Evolutionary conservation across 1,140 invertebrate genomes (phyloP).

Genomic region (Phortica variegata): DNA sequence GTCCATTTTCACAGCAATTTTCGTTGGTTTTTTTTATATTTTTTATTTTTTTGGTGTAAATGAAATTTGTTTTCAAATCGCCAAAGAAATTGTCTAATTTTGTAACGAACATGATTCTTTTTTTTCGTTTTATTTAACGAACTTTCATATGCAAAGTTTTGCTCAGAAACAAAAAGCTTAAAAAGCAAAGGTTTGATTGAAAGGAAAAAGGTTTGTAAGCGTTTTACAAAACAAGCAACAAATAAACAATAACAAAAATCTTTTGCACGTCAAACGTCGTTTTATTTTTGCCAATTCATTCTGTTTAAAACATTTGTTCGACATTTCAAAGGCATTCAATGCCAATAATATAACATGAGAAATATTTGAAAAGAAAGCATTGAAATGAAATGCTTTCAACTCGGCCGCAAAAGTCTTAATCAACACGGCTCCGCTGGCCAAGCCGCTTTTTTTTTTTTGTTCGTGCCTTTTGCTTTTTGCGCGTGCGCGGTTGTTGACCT

Average conservation of each 20-base stretch:
- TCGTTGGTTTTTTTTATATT: slow-evolving; percentile 30
- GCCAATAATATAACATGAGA: slow-evolving; percentile 9
- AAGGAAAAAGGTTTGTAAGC: too few relatives aligned
- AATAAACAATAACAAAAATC: slow-evolving; percentile 15
- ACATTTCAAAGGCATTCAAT: slow-evolving; percentile 34
- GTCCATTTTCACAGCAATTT: slow-evolving; percentile 20
- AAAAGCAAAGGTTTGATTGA: background rate
- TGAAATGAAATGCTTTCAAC: slow-evolving; percentile 11
- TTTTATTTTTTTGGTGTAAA: too few relatives aligned
- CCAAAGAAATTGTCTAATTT: too few relatives aligned
- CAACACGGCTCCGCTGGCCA: slow-evolving; percentile 11
- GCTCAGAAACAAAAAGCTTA: background rate
- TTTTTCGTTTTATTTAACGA: too few relatives aligned
- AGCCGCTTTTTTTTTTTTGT: too few relatives aligned
- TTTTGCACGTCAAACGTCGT: too few relatives aligned
- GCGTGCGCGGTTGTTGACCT: slow-evolving; percentile 39
- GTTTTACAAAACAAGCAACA: slow-evolving; percentile 10
- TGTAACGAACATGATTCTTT: too few relatives aligned
- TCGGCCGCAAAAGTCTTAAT: slow-evolving; percentile 36
- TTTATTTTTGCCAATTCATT: slow-evolving; percentile 44
- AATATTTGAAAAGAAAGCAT: slow-evolving; percentile 1
- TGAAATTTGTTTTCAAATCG: too few relatives aligned
- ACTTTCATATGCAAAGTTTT: background rate
- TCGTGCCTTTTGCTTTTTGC: too few relatives aligned
- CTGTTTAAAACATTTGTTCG: slow-evolving; percentile 54